Percentiles rank a stretch among this genome's conserved stretches.
Conservation (phyloP, 1,140 invertebrate species). For the Pygmarrhopalites habei region DNA sequence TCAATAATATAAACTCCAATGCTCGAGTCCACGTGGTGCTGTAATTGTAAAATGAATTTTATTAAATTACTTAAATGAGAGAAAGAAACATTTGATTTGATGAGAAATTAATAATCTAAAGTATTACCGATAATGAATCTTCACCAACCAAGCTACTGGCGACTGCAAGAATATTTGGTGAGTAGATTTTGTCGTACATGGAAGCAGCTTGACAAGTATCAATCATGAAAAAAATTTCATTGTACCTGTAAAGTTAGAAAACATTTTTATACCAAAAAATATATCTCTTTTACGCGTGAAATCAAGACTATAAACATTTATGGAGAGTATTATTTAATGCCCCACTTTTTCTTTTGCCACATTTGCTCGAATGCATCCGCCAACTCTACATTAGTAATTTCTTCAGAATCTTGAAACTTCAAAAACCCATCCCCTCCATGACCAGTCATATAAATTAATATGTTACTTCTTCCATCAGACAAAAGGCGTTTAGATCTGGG, state of each 20-base stretch:
- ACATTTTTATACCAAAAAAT: background rate
- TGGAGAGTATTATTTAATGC: no score
- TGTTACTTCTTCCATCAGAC: conserved; percentile 95
- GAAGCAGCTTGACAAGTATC: conserved; percentile 99
- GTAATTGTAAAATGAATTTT: conserved; percentile 4
- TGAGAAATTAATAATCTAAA: no score
- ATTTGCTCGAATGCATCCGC: conserved; percentile 99
- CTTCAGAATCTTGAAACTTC: conserved; percentile 99
- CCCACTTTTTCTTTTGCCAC: conserved; percentile 91
- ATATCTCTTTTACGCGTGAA: background rate
- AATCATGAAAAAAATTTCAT: conserved; percentile 97
- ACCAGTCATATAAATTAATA: conserved; percentile 92
- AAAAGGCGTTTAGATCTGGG: conserved; percentile 90
- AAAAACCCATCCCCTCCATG: conserved; percentile 99
- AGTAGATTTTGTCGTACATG: conserved; percentile 96
- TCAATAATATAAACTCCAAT: conserved; percentile 99
- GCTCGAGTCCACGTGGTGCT: conserved; percentile 96
- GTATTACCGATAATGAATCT: conserved; percentile 87
- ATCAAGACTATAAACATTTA: background rate
- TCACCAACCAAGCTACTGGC: conserved; percentile 95
- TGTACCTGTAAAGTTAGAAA: conserved; percentile 61
- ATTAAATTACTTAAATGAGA: background rate
- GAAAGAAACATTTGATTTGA: background rate
- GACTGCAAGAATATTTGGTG: conserved; percentile 94
- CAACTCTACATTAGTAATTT: conserved; percentile 97